Evolutionary conservation across 2,797 vertebrate species (phyloP).

Genomic region (Sebastes taczanowskii): DNA sequence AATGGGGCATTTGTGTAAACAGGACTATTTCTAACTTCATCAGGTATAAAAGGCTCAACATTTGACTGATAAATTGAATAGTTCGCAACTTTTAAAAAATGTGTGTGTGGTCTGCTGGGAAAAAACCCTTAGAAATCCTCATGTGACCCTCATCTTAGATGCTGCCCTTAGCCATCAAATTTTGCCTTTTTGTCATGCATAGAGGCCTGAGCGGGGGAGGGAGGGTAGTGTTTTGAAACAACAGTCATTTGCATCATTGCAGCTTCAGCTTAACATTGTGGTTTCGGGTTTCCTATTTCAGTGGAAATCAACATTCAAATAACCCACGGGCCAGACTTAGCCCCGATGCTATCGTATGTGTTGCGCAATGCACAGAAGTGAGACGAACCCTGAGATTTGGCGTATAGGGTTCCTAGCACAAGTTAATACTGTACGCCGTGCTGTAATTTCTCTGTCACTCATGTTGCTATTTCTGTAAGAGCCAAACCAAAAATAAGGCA

Average conservation of each 20-base stretch:
- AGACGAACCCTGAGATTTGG: slow-evolving; percentile 25
- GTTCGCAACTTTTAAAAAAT: too few species aligned
- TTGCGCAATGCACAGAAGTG: background rate
- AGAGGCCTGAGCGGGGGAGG: background rate
- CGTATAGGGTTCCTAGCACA: slow-evolving; percentile 4
- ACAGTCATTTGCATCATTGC: slow-evolving; percentile 1
- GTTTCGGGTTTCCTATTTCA: slow-evolving; percentile 17
- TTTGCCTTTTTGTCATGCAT: background rate
- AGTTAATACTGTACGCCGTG: slow-evolving; percentile 41
- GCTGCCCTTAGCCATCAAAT: background rate
- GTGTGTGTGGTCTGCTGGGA: background rate
- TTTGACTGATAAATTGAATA: background rate
- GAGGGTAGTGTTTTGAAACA: background rate
- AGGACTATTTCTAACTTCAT: background rate
- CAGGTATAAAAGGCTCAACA: background rate
- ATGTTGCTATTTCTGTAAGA: slow-evolving; percentile 9
- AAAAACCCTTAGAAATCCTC: background rate
- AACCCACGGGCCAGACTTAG: slow-evolving; percentile 1
- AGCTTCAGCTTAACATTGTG: slow-evolving; percentile 20
- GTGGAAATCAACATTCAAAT: slow-evolving; percentile 23
- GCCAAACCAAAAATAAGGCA: slow-evolving; percentile 8
- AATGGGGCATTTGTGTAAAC: background rate
- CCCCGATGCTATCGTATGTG: background rate
- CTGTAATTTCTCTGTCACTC: slow-evolving; percentile 25
- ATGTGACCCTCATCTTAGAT: background rate